Conservation (phyloP, 2,113 vertebrate genomes). For the Bubo blakistoni region DNA sequence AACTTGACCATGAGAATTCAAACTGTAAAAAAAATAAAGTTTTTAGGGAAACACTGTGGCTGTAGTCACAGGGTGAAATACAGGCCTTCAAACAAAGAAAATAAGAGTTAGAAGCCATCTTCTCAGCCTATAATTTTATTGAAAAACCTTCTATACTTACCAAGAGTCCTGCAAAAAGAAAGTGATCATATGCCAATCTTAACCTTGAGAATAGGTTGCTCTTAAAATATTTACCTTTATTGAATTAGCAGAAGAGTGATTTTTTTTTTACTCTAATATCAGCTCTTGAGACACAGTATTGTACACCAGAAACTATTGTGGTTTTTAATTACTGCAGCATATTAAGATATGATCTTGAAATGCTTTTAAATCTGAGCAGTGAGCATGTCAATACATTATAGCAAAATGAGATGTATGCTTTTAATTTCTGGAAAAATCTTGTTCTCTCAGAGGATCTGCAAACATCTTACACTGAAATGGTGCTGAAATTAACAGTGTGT, state of each 20-base stretch:
- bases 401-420: not conserved
- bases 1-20: conserved; percentile 54
- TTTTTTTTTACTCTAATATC: not conserved
- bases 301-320: not conserved
- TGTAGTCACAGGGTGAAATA: not conserved
- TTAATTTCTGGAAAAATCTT: not conserved
- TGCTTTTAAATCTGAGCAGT: not conserved
- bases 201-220: not conserved
- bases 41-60: not conserved
- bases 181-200: not conserved
- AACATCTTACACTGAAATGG: not conserved
- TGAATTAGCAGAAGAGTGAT: not conserved
- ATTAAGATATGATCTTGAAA: not conserved
- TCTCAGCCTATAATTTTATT: not conserved
- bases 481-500: not conserved
- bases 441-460: not conserved
- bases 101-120: not conserved
- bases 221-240: not conserved
- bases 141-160: not conserved
- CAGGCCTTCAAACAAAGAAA: not conserved
- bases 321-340: not conserved
- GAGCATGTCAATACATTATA: not conserved
- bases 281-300: not conserved
- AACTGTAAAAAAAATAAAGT: conserved; percentile 25
- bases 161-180: not conserved